Percentiles rank a stretch among this genome's conserved stretches.
Evolutionary conservation across 1,140 invertebrate genomes (phyloP).

Genomic region (Pachyrhynchus sulphureomaculatus): DNA sequence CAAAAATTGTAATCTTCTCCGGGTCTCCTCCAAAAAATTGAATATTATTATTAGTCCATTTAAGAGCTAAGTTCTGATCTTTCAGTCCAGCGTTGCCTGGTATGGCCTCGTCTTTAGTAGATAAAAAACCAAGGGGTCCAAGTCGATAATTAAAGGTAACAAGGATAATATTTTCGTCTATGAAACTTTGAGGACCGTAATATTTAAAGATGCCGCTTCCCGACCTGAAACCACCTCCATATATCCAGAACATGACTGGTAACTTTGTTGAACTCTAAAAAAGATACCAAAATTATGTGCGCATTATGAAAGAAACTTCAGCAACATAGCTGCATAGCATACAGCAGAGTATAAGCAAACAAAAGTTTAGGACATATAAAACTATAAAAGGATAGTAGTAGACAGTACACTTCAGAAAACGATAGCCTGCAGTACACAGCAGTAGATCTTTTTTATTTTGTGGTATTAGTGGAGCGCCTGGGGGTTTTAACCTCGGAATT

Average conservation of each 20-base stretch:
- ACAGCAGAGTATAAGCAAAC: no score
- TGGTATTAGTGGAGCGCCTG: no score
- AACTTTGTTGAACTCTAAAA: not conserved
- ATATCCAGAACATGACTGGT: not conserved
- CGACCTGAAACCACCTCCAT: not conserved
- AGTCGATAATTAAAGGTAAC: slow-evolving; percentile 40
- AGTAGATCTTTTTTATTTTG: no score
- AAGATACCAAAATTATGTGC: no score
- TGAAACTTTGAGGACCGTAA: not conserved
- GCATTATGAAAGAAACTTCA: no score
- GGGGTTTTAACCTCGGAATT: no score
- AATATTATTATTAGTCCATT: slow-evolving; percentile 12
- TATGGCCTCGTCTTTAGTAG: not conserved
- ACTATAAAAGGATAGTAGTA: no score
- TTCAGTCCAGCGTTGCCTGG: slow-evolving; percentile 9
- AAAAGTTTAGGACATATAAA: no score
- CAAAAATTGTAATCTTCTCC: not conserved
- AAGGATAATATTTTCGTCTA: slow-evolving; percentile 51
- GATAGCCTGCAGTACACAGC: no score
- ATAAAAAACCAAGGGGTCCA: not conserved
- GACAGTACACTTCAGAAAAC: no score
- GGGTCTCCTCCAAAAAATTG: not conserved
- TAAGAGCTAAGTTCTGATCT: slow-evolving; percentile 5
- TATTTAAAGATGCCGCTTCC: not conserved
- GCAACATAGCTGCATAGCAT: no score